Base-by-base conservation (phyloP, 2,113 vertebrate genomes). In the Triplophysa tibetana region DNA sequence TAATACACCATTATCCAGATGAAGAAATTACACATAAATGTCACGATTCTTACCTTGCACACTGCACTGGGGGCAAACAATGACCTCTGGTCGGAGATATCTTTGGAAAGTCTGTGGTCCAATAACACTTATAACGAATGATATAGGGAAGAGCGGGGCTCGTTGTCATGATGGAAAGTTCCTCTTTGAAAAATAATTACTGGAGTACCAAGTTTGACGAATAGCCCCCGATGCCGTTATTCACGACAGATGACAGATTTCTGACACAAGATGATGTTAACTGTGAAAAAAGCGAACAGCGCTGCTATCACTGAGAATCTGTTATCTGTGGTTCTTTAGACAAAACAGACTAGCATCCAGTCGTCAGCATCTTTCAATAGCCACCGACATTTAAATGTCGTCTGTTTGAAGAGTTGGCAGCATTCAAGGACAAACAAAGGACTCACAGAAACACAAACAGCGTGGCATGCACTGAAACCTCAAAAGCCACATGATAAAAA, bases 401-500 rank as follows among this genome's bases (percentile, higher is more conserved):
- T 43, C 70, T 74, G 43, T 74, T 60, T 43, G 60, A 74, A 74
- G 54, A 60, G 70, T 41, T 43, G 17, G 6, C 33, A 17, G 23
- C 41, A 50, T 75, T 63, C 73, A 75, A 75, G 73, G 58, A 75
- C 58, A 75, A 63, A 63, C 73, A 75, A 63, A 75, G 43, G 73
- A 29, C 60, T 29, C 21, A 26, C 38, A 63, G 38, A 50, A 61
- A 75, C 60, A 63, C 73, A 75, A 74, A 74, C 70, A 75, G 23
- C 11, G 4, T 60, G 4, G 41, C 58, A 63, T 63, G 38, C 60
- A 26, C 24, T 19, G 9, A 63, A 45, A 66, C 69, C 70, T 41
- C 33, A 56, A 75, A 74, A 75, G 29, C 70, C 77, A 68, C 78
- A 60, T 83, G 85, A 84, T 81, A 84, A 88, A 89, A 89, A 85